These are phyloP conservation scores for Drosophila biarmipes DNA, from an alignment of 1,140 invertebrate genomes.

Conservation along the genomic window DNA sequence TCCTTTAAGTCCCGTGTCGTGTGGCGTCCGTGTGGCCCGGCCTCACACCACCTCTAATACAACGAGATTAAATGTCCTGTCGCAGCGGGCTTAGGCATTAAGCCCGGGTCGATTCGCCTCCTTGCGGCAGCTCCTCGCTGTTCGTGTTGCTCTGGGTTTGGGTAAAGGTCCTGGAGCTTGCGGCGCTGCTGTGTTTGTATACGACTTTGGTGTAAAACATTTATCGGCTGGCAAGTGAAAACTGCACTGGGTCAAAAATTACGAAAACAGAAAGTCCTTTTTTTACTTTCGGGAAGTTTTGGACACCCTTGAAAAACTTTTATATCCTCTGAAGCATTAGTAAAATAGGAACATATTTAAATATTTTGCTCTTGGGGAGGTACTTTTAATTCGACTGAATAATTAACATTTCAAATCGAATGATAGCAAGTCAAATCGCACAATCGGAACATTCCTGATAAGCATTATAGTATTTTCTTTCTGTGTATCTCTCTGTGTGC, in stretches of 20 bases:
- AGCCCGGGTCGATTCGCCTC: conserved; percentile 56
- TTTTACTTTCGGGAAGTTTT: too few relatives aligned
- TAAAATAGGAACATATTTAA: too few relatives aligned
- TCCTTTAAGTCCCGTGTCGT: conserved; percentile 18
- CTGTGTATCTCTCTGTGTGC: conserved; percentile 42
- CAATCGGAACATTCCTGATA: too few relatives aligned
- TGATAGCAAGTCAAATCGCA: too few relatives aligned
- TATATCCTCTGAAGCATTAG: too few relatives aligned
- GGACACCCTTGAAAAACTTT: too few relatives aligned
- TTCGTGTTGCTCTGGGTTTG: not conserved
- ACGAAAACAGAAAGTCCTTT: too few relatives aligned
- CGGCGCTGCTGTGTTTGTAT: conserved; percentile 46
- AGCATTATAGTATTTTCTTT: too few relatives aligned
- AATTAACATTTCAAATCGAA: too few relatives aligned
- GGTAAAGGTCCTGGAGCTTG: conserved; percentile 4
- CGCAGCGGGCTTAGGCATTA: conserved; percentile 75
- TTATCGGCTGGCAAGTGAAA: conserved; percentile 30
- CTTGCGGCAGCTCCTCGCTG: conserved; percentile 30
- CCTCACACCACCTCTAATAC: conserved; percentile 62
- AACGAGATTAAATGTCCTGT: conserved; percentile 82
- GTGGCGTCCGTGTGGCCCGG: conserved; percentile 9
- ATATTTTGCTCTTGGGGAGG: too few relatives aligned
- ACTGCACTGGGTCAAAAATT: conserved; percentile 1
- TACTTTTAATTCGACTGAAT: too few relatives aligned
- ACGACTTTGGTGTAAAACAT: conserved; percentile 57